Conservation (phyloP, 2,888 invertebrate species). For the Noctua fimbriata region DNA sequence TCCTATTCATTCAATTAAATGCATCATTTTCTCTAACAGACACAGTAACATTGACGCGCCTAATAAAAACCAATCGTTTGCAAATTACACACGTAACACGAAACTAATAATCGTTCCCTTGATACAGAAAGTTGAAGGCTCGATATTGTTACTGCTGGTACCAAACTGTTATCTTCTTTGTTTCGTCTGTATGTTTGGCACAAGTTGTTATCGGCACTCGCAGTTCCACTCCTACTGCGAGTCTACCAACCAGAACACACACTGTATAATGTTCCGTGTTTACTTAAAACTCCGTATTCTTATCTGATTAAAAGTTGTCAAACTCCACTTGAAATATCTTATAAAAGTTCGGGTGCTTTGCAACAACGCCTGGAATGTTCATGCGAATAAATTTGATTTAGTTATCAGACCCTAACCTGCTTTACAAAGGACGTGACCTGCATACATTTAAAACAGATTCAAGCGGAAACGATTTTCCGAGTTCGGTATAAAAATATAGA, state of each 20-base stretch:
- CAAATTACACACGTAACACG: slow-evolving; percentile 57
- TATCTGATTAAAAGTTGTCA: slow-evolving; percentile 71
- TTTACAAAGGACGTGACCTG: slow-evolving; percentile 79
- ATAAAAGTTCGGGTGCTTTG: slow-evolving; percentile 68
- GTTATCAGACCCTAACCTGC: slow-evolving; percentile 81
- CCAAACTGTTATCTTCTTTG: slow-evolving; percentile 71
- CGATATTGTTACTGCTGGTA: slow-evolving; percentile 69
- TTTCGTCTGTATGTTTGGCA: slow-evolving; percentile 64
- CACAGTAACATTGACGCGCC: slow-evolving; percentile 17
- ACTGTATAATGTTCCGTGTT: slow-evolving; percentile 49
- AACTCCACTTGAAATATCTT: slow-evolving; percentile 61
- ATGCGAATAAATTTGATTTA: slow-evolving; percentile 84
- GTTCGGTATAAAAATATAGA: slow-evolving; percentile 57
- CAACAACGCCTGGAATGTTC: slow-evolving; percentile 69
- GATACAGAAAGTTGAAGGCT: slow-evolving; percentile 71
- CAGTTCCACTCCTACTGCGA: slow-evolving; percentile 47
- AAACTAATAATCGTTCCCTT: slow-evolving; percentile 73
- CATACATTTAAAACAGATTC: slow-evolving; percentile 76
- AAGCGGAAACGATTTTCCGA: slow-evolving; percentile 58
- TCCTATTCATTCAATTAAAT: slow-evolving; percentile 2
- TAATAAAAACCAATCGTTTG: slow-evolving; percentile 62
- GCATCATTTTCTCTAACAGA: slow-evolving; percentile 1
- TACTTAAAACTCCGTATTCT: slow-evolving; percentile 59
- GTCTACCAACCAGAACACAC: slow-evolving; percentile 41
- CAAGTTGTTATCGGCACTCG: slow-evolving; percentile 67